phyloP scores from a whole-genome alignment of 2,113 vertebrate genomes.

The Hydropotes inermis region DNA sequence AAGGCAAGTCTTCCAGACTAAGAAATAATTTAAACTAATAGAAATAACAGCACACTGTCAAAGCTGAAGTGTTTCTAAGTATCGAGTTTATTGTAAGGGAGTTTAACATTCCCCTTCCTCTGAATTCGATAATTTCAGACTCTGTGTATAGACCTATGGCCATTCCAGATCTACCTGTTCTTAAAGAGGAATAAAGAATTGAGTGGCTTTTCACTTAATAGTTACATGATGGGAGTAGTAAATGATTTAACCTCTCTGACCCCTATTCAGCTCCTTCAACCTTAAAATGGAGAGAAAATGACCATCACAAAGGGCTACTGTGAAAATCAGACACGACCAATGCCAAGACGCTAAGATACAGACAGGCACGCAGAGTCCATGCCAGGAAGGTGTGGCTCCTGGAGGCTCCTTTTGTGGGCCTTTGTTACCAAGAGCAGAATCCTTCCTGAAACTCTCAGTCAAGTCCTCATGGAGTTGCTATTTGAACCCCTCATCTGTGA shows the following conservation, averaged over 20 bases:
- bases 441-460: not conserved
- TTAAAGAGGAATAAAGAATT: not conserved
- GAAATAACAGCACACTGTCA: not conserved
- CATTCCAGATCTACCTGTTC: not conserved
- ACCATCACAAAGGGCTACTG: not conserved
- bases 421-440: not conserved
- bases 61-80: not conserved
- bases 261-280: not conserved
- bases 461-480: not conserved
- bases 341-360: not conserved
- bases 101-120: not conserved
- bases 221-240: not conserved
- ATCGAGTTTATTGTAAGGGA: not conserved
- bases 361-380: not conserved
- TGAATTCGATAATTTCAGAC: not conserved
- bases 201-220: not conserved
- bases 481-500: not conserved
- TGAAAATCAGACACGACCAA: not conserved
- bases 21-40: not conserved
- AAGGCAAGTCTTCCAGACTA: not conserved
- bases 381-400: not conserved
- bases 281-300: not conserved
- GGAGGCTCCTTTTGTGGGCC: not conserved
- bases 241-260: constrained; percentile 11
- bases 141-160: not conserved